Percentiles rank a stretch among this genome's conserved stretches.
Conservation (phyloP, 2,113 vertebrate genomes). For the Cyphomyrus plagiostoma region DNA sequence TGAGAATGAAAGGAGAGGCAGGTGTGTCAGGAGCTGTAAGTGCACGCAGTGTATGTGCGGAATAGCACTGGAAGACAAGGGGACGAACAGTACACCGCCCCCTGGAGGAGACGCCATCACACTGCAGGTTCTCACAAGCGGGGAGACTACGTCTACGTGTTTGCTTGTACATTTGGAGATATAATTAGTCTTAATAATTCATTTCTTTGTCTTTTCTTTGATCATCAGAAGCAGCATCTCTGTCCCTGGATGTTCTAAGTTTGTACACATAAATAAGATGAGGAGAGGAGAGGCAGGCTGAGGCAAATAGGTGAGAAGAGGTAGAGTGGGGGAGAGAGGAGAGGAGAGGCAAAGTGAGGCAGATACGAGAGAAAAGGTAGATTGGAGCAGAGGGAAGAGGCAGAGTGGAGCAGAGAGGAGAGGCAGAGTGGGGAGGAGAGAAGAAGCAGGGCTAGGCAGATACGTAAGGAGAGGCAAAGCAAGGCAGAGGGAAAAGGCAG, state of each 20-base stretch:
- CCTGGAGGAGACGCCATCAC: not conserved
- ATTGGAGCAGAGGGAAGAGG: not conserved
- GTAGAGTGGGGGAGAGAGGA: no score
- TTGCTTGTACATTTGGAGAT: not conserved
- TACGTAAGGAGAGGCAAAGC: not conserved
- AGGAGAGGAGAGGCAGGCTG: not conserved
- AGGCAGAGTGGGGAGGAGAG: not conserved
- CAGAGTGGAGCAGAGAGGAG: not conserved
- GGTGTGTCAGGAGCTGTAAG: not conserved
- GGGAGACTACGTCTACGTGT: not conserved
- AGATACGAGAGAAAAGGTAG: no score
- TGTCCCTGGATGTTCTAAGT: not conserved
- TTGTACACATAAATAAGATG: not conserved
- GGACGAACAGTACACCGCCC: not conserved
- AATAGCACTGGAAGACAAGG: not conserved
- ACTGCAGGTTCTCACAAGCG: not conserved
- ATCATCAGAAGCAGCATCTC: not conserved
- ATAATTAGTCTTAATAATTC: not conserved
- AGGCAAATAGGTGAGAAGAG: not conserved
- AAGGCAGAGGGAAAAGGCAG: no score
- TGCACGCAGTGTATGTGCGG: not conserved
- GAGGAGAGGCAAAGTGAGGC: no score
- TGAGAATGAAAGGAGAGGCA: constrained; percentile 30
- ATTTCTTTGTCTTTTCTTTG: not conserved
- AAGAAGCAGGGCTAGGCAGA: not conserved